A percentile compares a stretch with the other conserved stretches of the same genome.
phyloP scores from a whole-genome alignment of 2,797 vertebrate genomes.

The Pipistrellus kuhlii region DNA sequence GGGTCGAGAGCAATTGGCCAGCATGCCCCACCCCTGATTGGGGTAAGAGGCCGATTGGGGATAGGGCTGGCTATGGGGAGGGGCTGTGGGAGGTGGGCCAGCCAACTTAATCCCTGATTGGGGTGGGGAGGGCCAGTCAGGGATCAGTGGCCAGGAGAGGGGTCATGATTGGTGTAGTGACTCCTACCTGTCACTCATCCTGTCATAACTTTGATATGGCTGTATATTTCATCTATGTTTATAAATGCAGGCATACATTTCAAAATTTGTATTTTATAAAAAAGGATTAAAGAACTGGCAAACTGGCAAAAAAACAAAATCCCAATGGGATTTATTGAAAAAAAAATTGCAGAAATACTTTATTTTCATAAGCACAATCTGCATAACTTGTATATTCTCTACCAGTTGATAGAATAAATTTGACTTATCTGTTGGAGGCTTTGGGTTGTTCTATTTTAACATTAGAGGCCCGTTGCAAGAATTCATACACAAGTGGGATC shows the following conservation, averaged over 20 bases:
- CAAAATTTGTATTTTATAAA: neutral
- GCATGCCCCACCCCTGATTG: too few relatives aligned
- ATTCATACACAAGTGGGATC: too few relatives aligned
- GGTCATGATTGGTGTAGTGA: too few relatives aligned
- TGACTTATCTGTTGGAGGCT: conserved; percentile 21
- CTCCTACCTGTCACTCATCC: neutral
- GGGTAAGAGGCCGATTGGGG: too few relatives aligned
- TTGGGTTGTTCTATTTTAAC: conserved; percentile 65
- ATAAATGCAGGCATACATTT: neutral
- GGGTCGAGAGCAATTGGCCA: too few relatives aligned
- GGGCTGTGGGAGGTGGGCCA: too few relatives aligned
- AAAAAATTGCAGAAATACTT: conserved; percentile 30
- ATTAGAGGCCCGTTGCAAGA: neutral
- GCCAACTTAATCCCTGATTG: too few relatives aligned
- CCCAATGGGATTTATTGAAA: neutral
- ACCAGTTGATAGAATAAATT: neutral
- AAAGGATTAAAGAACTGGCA: neutral
- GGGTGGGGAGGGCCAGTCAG: too few relatives aligned
- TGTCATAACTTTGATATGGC: neutral
- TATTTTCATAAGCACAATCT: neutral
- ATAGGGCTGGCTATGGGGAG: too few relatives aligned
- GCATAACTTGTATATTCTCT: neutral
- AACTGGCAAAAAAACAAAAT: neutral
- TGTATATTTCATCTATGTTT: neutral
- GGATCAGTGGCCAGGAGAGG: too few relatives aligned